A percentile compares a stretch with the other conserved stretches of the same genome.
phyloP scores from a whole-genome alignment of 2,113 vertebrate genomes.

The Calidris pygmaea region DNA sequence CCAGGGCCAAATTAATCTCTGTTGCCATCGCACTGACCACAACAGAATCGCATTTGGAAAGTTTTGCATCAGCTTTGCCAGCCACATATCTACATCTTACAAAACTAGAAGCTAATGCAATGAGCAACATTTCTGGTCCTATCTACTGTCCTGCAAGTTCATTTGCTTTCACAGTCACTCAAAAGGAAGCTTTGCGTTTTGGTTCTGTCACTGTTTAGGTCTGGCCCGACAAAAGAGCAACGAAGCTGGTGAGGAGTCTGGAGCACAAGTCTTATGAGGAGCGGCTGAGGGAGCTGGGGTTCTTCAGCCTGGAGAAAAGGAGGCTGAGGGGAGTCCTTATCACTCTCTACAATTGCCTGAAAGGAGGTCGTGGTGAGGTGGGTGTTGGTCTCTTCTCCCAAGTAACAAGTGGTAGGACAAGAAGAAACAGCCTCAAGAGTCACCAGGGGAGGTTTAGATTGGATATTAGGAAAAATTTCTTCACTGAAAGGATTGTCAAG shows the following conservation, averaged over 20 bases:
- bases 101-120: not conserved
- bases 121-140: not conserved
- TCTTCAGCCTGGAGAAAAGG: not conserved
- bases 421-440: not conserved
- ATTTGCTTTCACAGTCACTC: not conserved
- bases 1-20: constrained; percentile 42
- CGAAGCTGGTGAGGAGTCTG: fast-evolving
- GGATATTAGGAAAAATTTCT: not conserved
- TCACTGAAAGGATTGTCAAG: fast-evolving
- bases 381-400: fast-evolving
- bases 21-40: constrained; percentile 22
- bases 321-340: fast-evolving
- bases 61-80: not conserved
- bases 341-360: fast-evolving
- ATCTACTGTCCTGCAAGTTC: not conserved
- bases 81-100: not conserved
- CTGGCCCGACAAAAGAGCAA: not conserved
- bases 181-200: not conserved
- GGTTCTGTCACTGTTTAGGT: not conserved
- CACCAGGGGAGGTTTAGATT: fast-evolving
- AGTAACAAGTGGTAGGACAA: fast-evolving
- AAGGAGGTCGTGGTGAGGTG: fast-evolving
- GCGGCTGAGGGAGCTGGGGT: fast-evolving
- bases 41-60: not conserved
- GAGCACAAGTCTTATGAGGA: not conserved